Evolutionary conservation across 2,797 vertebrate genomes (phyloP), one percentile per base, ranked within the genome.

Genomic region (Poeciliopsis gracilis): DNA sequence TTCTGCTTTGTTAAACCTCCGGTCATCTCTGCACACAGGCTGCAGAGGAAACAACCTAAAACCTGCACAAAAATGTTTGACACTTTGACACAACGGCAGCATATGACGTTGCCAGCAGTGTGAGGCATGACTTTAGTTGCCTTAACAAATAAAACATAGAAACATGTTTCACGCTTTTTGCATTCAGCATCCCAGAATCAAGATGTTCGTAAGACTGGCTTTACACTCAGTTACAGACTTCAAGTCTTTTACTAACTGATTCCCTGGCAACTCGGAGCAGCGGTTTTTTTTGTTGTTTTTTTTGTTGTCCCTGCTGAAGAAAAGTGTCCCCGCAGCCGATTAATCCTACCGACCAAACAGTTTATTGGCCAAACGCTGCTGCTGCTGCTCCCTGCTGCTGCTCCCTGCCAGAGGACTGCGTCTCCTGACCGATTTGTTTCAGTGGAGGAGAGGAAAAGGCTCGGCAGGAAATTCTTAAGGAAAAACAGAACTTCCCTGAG

Each of bases 391-490:
- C n/a, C n/a, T n/a, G n/a, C n/a, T n/a, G n/a, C 63, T 20, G 57
- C 76, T 75, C 45, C 16, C 47, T 57, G 59, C 82, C 77, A 72
- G 83, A 85, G 84, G 85, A 86, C 77, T 76, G 59, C 30, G 36
- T 63, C 78, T 72, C 81, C 72, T 73, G 41, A 18, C 73, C 78
- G 46, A 82, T 79, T 78, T 72, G n/a, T 79, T 80, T 88, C 78
- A 79, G 82, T 36, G 30, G 76, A 78, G 85, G 59, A 81, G 92
- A 94, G 95, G 93, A 93, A 95, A 90, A 93, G 93, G 94, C 91
- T 92, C 80, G 93, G 94, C 93, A 94, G 93, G 93, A 94, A 95
- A 94, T 94, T 90, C 90, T 92, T 91, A 33, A 80, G 84, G 78
- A 86, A 84, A 88, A 89, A 85, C 83, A 28, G 77, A 74, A 89